Percentiles rank a stretch among this genome's conserved stretches.
phyloP scores from a whole-genome alignment of 2,888 invertebrate genomes.

The Julus scandinavius region DNA sequence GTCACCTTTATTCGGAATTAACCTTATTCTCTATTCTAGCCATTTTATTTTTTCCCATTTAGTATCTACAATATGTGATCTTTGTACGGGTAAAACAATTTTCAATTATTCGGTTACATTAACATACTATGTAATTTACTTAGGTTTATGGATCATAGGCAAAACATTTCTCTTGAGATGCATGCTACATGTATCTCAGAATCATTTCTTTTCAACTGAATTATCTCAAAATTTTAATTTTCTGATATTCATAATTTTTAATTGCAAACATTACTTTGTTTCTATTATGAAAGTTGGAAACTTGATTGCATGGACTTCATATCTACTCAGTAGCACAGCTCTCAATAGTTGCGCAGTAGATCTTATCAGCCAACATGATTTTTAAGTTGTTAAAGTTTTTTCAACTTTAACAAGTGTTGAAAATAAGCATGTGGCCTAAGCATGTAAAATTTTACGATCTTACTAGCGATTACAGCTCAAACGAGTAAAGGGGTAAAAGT shows the following conservation, averaged over 20 bases:
- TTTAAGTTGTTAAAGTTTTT: background rate
- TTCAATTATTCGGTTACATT: background rate
- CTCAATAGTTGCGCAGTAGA: background rate
- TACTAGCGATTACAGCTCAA: background rate
- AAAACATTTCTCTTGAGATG: background rate
- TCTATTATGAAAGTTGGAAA: background rate
- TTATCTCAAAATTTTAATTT: too few species aligned
- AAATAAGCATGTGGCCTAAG: background rate
- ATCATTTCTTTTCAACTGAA: too few species aligned
- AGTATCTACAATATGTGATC: background rate
- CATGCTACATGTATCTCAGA: background rate
- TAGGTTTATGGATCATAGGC: background rate
- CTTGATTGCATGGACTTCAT: background rate
- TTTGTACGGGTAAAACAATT: background rate
- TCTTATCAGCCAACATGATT: background rate
- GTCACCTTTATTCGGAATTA: conserved; percentile 34
- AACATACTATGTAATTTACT: background rate
- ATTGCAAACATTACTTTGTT: background rate
- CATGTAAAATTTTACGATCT: conserved; percentile 2
- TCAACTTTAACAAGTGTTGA: background rate
- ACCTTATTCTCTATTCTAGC: background rate
- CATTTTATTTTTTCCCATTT: background rate
- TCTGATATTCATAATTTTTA: background rate
- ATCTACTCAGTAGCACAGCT: too few species aligned
- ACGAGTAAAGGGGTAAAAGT: background rate